A percentile compares a stretch with the other conserved stretches of the same genome.
These are phyloP conservation scores for Patella caerulea DNA, from an alignment of 2,888 invertebrate genomes.

Conservation along the genomic window DNA sequence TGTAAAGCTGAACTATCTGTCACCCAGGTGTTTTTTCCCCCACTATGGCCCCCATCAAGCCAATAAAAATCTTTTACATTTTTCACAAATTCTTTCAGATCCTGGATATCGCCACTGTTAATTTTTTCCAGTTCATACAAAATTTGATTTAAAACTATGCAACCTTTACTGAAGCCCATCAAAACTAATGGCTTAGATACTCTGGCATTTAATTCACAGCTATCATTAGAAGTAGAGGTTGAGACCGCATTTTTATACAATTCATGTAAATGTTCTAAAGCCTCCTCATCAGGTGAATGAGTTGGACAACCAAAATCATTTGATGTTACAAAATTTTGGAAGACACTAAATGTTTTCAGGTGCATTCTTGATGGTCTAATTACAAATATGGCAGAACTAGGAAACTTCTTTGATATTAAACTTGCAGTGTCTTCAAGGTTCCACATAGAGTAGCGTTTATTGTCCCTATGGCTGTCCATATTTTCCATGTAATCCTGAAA, in stretches of 20 bases:
- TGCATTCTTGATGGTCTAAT: conserved; percentile 79
- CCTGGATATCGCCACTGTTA: conserved; percentile 26
- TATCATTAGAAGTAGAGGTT: neutral
- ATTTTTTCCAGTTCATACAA: conserved; percentile 83
- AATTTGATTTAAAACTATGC: conserved; percentile 92
- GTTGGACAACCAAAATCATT: conserved; percentile 84
- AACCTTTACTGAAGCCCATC: conserved; percentile 93
- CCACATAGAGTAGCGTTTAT: conserved; percentile 83
- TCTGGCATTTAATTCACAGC: neutral
- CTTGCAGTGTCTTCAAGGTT: conserved; percentile 85
- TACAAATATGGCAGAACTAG: conserved; percentile 71
- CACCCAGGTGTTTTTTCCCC: conserved; percentile 89
- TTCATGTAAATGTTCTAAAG: conserved; percentile 78
- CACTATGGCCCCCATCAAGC: conserved; percentile 93
- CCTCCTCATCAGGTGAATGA: conserved; percentile 81
- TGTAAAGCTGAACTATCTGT: conserved; percentile 82
- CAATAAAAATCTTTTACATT: conserved; percentile 86
- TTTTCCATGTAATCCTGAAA: conserved; percentile 86
- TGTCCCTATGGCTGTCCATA: conserved; percentile 84
- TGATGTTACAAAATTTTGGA: conserved; percentile 88
- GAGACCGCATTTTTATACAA: conserved; percentile 67
- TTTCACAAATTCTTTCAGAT: conserved; percentile 68
- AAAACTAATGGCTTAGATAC: conserved; percentile 65
- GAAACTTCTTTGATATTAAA: conserved; percentile 80
- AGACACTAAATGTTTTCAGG: conserved; percentile 87